Conservation (phyloP, 1,140 invertebrate species). For the Drosophila santomea region DNA sequence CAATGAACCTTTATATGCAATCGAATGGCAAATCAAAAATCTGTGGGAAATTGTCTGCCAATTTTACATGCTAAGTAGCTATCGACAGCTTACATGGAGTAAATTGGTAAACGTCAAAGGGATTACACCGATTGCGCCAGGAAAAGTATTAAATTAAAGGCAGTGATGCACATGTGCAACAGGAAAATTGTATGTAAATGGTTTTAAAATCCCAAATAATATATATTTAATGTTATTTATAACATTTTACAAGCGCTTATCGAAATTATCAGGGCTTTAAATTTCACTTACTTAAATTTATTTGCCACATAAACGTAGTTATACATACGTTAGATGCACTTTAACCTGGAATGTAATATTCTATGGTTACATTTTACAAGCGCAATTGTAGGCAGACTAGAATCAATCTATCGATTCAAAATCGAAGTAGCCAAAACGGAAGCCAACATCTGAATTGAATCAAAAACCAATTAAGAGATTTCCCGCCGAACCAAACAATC, state of each 20-base stretch:
- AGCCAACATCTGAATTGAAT: slow-evolving; percentile 1
- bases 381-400: neutral
- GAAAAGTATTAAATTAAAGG: neutral
- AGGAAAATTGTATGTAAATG: neutral
- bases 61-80: slow-evolving; percentile 8
- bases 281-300: neutral
- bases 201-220: neutral
- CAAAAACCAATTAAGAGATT: slow-evolving; percentile 46
- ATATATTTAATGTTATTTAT: slow-evolving; percentile 7
- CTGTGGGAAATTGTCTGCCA: slow-evolving; percentile 6
- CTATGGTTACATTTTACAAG: too few relatives aligned
- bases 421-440: neutral
- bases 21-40: slow-evolving; percentile 38
- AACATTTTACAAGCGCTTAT: neutral
- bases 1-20: slow-evolving; percentile 3
- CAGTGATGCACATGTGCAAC: slow-evolving; percentile 2
- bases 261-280: neutral
- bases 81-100: slow-evolving; percentile 19
- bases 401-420: neutral
- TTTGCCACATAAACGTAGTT: too few relatives aligned
- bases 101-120: slow-evolving; percentile 4
- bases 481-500: slow-evolving; percentile 44
- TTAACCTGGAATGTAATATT: too few relatives aligned
- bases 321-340: too few relatives aligned
- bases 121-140: slow-evolving; percentile 3